Conservation (phyloP, 2,797 vertebrate genomes). For the Allochrocebus solatus region DNA sequence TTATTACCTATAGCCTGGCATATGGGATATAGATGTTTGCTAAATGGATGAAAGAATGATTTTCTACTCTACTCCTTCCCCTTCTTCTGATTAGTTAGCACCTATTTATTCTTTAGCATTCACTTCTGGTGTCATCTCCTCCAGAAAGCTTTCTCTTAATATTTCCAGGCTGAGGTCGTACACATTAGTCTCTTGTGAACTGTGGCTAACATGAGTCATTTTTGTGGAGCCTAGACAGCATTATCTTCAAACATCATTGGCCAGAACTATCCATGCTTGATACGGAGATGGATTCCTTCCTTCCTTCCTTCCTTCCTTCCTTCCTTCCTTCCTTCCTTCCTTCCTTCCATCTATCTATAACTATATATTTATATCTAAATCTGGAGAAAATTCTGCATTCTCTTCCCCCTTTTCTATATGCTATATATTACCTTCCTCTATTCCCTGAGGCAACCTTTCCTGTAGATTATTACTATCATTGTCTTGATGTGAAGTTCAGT, state of each 20-base stretch:
- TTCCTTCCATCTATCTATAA: background rate
- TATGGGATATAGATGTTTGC: background rate
- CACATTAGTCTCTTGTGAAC: background rate
- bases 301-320: background rate
- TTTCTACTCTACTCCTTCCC: background rate
- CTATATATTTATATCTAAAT: background rate
- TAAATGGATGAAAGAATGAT: background rate
- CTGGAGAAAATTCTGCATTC: background rate
- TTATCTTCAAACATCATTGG: background rate
- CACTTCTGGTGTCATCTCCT: background rate
- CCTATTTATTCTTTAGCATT: background rate
- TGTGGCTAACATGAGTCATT: too few species aligned
- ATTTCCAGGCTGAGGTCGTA: background rate
- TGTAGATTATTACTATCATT: background rate
- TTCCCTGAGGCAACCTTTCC: background rate
- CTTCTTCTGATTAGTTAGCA: background rate
- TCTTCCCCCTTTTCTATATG: background rate
- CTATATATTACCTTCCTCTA: background rate
- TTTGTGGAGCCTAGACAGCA: background rate
- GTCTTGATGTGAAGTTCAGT: background rate
- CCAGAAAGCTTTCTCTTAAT: background rate
- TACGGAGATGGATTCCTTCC: background rate
- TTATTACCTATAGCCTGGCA: background rate
- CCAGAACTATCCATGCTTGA: background rate
- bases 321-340: background rate